These are phyloP conservation scores for Rhodophaea formosa DNA, from an alignment of 2,888 invertebrate species.

Conservation along the genomic window DNA sequence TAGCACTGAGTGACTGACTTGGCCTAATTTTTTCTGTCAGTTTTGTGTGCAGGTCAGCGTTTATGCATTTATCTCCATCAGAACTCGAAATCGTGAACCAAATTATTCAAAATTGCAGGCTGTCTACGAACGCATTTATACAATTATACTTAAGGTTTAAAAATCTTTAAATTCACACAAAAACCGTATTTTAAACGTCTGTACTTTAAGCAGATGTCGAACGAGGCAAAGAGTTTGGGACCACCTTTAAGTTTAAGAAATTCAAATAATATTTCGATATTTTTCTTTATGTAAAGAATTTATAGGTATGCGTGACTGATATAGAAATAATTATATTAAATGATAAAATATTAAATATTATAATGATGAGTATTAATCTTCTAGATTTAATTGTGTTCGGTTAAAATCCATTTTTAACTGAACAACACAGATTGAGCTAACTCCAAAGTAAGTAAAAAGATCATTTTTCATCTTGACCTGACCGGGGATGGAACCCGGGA, in stretches of 20 bases:
- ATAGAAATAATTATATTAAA: too few relatives aligned
- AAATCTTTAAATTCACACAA: background rate
- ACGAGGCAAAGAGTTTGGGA: background rate
- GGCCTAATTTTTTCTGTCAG: constrained; percentile 58
- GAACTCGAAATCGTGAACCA: constrained; percentile 41
- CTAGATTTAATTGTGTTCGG: too few relatives aligned
- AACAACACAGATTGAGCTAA: too few relatives aligned
- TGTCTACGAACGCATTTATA: constrained; percentile 13
- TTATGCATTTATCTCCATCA: constrained; percentile 67
- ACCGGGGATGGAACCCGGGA: too few relatives aligned
- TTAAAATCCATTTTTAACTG: too few relatives aligned
- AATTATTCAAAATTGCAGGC: constrained; percentile 41
- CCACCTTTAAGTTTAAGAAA: background rate
- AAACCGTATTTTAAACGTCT: background rate
- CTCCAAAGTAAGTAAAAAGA: too few relatives aligned
- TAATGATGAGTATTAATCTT: too few relatives aligned
- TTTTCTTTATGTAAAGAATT: too few relatives aligned
- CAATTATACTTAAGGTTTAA: constrained; percentile 3
- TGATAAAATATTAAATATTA: too few relatives aligned
- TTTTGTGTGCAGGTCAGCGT: constrained; percentile 49
- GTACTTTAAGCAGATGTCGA: background rate
- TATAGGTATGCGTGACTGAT: too few relatives aligned
- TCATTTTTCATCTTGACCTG: too few relatives aligned
- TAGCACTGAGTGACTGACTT: constrained; percentile 50
- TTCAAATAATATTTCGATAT: too few relatives aligned